Evolutionary conservation across 1,140 invertebrate species (phyloP).

Genomic region (Formica exsecta): DNA sequence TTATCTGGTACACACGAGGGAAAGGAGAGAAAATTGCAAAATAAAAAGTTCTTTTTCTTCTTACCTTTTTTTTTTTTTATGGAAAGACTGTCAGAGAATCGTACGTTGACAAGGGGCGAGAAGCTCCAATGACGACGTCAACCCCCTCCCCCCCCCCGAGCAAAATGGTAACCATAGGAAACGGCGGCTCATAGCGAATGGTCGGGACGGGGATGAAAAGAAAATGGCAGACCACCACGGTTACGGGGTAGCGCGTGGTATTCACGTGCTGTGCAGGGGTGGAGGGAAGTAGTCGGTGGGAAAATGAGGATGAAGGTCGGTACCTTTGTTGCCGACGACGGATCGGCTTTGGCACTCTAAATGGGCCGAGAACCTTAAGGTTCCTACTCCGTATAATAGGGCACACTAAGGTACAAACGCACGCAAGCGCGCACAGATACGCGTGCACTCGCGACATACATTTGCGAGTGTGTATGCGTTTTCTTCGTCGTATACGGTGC

Average conservation of each 20-base stretch:
- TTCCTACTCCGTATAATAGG: constrained; percentile 51
- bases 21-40: background rate
- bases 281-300: constrained; percentile 68
- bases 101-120: constrained; percentile 62
- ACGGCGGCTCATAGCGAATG: constrained; percentile 74
- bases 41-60: background rate
- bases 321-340: constrained; percentile 69
- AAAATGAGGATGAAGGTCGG: constrained; percentile 73
- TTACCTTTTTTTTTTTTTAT: background rate
- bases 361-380: constrained; percentile 62
- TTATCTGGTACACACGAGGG: background rate
- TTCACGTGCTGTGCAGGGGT: constrained; percentile 53
- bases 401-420: constrained; percentile 1
- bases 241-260: constrained; percentile 68
- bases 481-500: background rate
- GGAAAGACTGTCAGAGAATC: constrained; percentile 33
- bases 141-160: constrained; percentile 56
- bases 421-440: background rate
- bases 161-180: constrained; percentile 79
- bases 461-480: background rate
- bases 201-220: constrained; percentile 75
- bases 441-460: background rate
- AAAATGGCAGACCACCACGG: constrained; percentile 77
- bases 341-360: constrained; percentile 63
- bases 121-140: constrained; percentile 77